Conservation (phyloP, 2,888 invertebrate species). For the Mantis religiosa region DNA sequence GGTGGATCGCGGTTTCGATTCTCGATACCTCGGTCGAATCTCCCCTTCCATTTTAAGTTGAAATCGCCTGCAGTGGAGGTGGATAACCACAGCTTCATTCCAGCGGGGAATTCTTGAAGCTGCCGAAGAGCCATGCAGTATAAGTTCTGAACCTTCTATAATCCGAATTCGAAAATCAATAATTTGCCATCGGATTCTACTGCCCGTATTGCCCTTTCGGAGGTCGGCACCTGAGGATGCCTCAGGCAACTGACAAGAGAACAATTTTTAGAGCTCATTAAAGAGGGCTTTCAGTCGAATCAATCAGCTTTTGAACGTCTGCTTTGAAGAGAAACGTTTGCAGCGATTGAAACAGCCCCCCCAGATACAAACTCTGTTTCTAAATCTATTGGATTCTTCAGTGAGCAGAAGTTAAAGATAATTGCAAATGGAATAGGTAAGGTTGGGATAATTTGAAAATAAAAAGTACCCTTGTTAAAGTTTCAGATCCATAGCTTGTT, state of each 20-base stretch:
- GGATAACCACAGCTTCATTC: not conserved
- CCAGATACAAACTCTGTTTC: too few relatives aligned
- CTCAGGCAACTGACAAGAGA: not conserved
- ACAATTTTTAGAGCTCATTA: not conserved
- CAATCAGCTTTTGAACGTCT: not conserved
- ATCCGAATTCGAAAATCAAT: not conserved
- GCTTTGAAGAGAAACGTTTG: not conserved
- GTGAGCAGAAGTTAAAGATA: too few relatives aligned
- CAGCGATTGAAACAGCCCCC: not conserved
- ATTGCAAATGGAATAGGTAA: too few relatives aligned
- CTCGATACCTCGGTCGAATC: not conserved
- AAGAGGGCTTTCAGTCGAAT: not conserved
- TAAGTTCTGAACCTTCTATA: not conserved
- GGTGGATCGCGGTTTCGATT: not conserved
- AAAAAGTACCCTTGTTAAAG: too few relatives aligned
- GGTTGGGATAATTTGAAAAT: too few relatives aligned
- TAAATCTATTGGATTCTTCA: too few relatives aligned
- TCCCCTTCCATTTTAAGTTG: not conserved
- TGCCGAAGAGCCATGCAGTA: not conserved
- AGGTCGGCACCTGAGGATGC: not conserved
- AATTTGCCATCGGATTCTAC: not conserved
- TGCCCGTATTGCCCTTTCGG: not conserved
- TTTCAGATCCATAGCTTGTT: too few relatives aligned
- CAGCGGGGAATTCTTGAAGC: not conserved
- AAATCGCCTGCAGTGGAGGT: not conserved